These are phyloP conservation scores for Phyllotreta striolata DNA, from an alignment of 2,888 invertebrate species.

Conservation along the genomic window DNA sequence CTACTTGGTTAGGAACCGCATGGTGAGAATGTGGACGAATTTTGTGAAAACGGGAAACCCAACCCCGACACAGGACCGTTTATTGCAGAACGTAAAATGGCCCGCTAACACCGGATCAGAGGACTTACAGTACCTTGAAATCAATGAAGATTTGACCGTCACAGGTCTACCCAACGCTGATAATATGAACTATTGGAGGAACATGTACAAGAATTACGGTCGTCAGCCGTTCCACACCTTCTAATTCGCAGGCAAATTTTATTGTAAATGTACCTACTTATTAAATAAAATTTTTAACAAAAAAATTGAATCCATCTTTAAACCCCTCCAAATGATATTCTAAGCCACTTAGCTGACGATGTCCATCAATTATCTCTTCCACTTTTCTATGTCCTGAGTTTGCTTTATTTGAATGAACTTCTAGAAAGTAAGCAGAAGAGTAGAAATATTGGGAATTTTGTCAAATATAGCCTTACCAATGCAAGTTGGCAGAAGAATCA, in stretches of 20 bases:
- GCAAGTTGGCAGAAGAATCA: too few relatives aligned
- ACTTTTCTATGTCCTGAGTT: slow-evolving; percentile 40
- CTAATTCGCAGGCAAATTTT: slow-evolving; percentile 6
- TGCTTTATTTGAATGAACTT: slow-evolving; percentile 44
- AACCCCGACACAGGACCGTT: slow-evolving; percentile 38
- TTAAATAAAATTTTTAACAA: too few relatives aligned
- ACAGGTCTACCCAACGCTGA: slow-evolving; percentile 12
- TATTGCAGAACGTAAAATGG: slow-evolving; percentile 41
- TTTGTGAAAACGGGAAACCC: slow-evolving; percentile 45
- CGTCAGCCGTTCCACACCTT: slow-evolving; percentile 36
- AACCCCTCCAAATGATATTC: slow-evolving; percentile 1
- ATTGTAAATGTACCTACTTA: too few relatives aligned
- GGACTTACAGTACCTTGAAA: slow-evolving; percentile 29
- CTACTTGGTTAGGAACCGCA: slow-evolving; percentile 30
- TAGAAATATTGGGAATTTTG: too few relatives aligned
- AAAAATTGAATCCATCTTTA: neutral
- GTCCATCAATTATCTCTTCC: slow-evolving; percentile 47
- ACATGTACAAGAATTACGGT: slow-evolving; percentile 33
- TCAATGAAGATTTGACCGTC: slow-evolving; percentile 23
- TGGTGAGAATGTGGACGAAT: slow-evolving; percentile 44
- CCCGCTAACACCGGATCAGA: neutral
- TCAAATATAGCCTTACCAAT: too few relatives aligned
- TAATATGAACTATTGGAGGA: slow-evolving; percentile 33
- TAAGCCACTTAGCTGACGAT: slow-evolving; percentile 49
- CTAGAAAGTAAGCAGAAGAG: too few relatives aligned